Percentiles rank a stretch among this genome's conserved stretches.
Conservation (phyloP, 2,797 vertebrate genomes). For the Streptopelia turtur region DNA sequence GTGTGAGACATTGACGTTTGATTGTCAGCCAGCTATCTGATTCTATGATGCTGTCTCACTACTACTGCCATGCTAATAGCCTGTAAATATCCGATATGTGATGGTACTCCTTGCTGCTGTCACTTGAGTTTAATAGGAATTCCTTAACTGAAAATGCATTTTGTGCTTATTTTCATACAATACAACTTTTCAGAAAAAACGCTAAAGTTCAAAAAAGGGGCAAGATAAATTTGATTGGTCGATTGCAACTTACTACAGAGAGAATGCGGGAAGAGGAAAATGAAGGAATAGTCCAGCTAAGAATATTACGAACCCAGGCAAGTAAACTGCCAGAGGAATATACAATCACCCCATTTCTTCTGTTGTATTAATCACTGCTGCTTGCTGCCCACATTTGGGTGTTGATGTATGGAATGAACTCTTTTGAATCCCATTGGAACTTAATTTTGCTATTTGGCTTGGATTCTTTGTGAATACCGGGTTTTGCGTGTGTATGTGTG, state of each 20-base stretch:
- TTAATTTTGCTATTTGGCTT: background rate
- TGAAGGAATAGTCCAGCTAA: conserved; percentile 96
- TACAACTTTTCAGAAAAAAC: conserved; percentile 89
- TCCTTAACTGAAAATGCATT: background rate
- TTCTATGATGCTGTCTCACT: background rate
- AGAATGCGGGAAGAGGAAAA: conserved; percentile 99
- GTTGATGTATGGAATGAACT: background rate
- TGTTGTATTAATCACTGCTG: background rate
- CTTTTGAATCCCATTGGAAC: background rate
- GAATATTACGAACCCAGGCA: conserved; percentile 98
- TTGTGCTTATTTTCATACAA: conserved; percentile 31
- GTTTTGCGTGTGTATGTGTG: rapidly evolving
- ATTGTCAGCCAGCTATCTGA: background rate
- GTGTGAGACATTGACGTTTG: rapidly evolving
- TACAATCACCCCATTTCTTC: background rate
- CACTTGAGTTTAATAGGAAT: background rate
- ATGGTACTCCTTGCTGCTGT: background rate
- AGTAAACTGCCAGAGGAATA: background rate
- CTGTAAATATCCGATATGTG: background rate
- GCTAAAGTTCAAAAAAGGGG: conserved; percentile 98
- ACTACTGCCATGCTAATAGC: background rate
- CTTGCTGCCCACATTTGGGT: background rate
- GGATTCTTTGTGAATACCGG: background rate
- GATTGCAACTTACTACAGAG: conserved; percentile 96
- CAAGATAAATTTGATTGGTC: conserved; percentile 98